These are phyloP conservation scores for Paralvinella palmiformis DNA, from an alignment of 1,140 invertebrate species.

Conservation along the genomic window DNA sequence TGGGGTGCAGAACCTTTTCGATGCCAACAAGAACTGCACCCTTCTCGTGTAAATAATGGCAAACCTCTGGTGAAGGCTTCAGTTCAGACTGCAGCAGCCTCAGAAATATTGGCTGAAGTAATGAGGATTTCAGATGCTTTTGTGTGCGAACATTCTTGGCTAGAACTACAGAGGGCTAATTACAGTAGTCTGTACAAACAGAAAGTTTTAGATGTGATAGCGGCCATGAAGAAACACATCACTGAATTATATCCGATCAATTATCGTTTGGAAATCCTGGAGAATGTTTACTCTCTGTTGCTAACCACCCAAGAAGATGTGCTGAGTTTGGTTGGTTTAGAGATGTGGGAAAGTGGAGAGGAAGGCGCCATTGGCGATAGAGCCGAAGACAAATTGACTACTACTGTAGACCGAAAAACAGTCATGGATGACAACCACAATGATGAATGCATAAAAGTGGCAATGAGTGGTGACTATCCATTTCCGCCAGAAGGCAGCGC, in stretches of 20 bases:
- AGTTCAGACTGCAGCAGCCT: background rate
- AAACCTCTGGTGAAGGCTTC: background rate
- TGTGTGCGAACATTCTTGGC: background rate
- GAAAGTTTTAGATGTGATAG: slow-evolving; percentile 20
- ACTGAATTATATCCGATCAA: slow-evolving; percentile 41
- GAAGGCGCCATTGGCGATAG: background rate
- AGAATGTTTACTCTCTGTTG: slow-evolving; percentile 51
- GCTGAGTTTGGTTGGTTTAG: background rate
- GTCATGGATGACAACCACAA: background rate
- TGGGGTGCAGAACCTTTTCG: background rate
- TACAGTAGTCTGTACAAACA: background rate
- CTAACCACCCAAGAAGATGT: slow-evolving; percentile 30
- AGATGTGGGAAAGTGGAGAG: background rate
- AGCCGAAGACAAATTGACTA: background rate
- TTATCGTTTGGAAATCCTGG: slow-evolving; percentile 49
- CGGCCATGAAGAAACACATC: slow-evolving; percentile 31
- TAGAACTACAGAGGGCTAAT: background rate
- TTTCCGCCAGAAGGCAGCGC: background rate
- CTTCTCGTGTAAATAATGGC: background rate
- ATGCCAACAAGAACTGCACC: too few species aligned
- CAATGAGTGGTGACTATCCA: background rate
- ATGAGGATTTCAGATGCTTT: background rate
- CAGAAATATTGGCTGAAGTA: background rate
- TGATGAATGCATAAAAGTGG: background rate
- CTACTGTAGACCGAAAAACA: background rate